Percentiles rank a stretch among this genome's conserved stretches.
Evolutionary conservation across 2,888 invertebrate species (phyloP).

Genomic region (Ennomos erosarius): DNA sequence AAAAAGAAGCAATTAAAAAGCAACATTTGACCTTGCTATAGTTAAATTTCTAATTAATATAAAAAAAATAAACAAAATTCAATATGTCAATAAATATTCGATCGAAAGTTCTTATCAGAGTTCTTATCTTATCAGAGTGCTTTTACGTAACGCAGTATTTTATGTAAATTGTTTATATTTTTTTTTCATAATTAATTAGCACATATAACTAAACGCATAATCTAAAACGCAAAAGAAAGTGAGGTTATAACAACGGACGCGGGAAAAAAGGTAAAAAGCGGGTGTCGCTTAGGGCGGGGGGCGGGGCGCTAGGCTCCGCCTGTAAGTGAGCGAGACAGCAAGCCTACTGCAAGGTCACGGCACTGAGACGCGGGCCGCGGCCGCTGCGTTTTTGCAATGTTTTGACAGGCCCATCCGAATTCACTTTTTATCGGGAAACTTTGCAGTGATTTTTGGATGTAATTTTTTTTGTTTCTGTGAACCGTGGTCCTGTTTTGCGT

Average conservation of each 20-base stretch:
- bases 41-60: too few species aligned
- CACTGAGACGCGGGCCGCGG: conserved; percentile 22
- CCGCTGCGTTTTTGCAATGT: conserved; percentile 56
- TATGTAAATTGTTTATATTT: not conserved
- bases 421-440: conserved; percentile 18
- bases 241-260: conserved; percentile 57
- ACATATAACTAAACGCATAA: conserved; percentile 27
- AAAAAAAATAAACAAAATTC: too few species aligned
- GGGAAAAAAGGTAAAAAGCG: conserved; percentile 72
- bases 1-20: too few species aligned
- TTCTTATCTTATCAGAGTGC: too few species aligned
- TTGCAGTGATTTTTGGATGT: conserved; percentile 3
- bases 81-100: too few species aligned
- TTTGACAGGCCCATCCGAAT: conserved; percentile 49
- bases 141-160: too few species aligned
- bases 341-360: conserved; percentile 71
- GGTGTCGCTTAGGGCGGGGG: conserved; percentile 76
- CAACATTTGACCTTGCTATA: too few species aligned
- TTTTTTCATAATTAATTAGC: conserved; percentile 3
- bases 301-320: conserved; percentile 68
- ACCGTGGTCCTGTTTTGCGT: not conserved
- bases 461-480: not conserved
- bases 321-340: conserved; percentile 67
- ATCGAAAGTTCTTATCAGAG: too few species aligned
- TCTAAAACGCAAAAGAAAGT: conserved; percentile 55